Evolutionary conservation across 1,140 invertebrate genomes (phyloP).

Genomic region (Orchesella cincta): DNA sequence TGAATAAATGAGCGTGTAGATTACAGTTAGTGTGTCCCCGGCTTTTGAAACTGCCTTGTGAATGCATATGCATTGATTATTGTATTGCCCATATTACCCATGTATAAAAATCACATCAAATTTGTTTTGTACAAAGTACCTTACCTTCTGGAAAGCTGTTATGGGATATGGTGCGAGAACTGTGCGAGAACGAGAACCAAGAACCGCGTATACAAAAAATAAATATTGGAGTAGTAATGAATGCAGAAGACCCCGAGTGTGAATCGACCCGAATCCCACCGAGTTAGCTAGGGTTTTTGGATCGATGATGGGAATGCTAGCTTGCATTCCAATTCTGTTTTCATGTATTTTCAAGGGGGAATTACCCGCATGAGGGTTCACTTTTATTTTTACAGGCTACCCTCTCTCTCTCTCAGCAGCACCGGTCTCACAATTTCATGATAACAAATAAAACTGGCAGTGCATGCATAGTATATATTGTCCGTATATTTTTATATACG

Average conservation of each 20-base stretch:
- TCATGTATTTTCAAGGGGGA: conserved; percentile 14
- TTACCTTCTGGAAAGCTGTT: background rate
- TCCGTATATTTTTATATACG: too few species aligned
- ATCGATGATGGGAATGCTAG: conserved; percentile 25
- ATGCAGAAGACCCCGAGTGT: background rate
- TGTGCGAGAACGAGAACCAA: background rate
- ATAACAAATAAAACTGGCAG: too few species aligned
- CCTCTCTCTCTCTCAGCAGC: too few species aligned
- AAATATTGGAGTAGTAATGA: too few species aligned
- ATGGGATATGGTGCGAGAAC: background rate
- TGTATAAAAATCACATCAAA: background rate
- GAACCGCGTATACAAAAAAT: background rate
- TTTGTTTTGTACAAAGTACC: background rate
- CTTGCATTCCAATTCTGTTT: conserved; percentile 17
- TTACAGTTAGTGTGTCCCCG: too few species aligned
- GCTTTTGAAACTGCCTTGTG: too few species aligned
- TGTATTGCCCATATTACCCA: too few species aligned
- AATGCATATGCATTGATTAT: too few species aligned
- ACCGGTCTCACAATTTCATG: too few species aligned
- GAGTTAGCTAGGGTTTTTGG: background rate
- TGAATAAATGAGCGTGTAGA: too few species aligned
- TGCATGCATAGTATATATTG: too few species aligned
- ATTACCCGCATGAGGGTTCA: conserved; percentile 21
- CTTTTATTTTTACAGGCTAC: too few species aligned
- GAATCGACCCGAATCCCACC: conserved; percentile 27